Conservation (phyloP, 2,888 invertebrate genomes). For the Argynnis bischoffii region DNA sequence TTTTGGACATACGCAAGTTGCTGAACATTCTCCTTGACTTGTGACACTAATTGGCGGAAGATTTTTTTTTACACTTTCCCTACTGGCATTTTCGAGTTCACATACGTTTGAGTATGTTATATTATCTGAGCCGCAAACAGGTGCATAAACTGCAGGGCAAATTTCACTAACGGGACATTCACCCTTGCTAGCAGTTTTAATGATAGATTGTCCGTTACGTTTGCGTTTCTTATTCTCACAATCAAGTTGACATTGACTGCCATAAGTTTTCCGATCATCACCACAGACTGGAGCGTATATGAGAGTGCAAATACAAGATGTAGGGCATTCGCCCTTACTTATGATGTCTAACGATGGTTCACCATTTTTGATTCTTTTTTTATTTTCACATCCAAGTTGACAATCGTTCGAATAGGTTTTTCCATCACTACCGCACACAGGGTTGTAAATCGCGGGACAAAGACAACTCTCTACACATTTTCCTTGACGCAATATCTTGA, state of each 20-base stretch:
- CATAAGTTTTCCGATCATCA: slow-evolving; percentile 39
- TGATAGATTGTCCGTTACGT: slow-evolving; percentile 23
- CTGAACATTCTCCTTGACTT: slow-evolving; percentile 30
- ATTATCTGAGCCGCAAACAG: slow-evolving; percentile 39
- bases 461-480: slow-evolving; percentile 37
- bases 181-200: slow-evolving; percentile 9
- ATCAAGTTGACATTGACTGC: slow-evolving; percentile 36
- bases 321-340: slow-evolving; percentile 41
- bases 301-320: slow-evolving; percentile 31
- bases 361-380: slow-evolving; percentile 13
- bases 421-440: slow-evolving; percentile 45
- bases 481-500: slow-evolving; percentile 20
- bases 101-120: slow-evolving; percentile 41
- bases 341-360: slow-evolving; percentile 25
- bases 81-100: slow-evolving; percentile 40
- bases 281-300: slow-evolving; percentile 40
- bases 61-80: slow-evolving; percentile 18
- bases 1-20: slow-evolving; percentile 20
- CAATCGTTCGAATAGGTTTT: slow-evolving; percentile 45
- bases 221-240: slow-evolving; percentile 34
- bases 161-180: slow-evolving; percentile 26
- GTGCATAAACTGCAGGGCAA: slow-evolving; percentile 30
- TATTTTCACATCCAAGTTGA: slow-evolving; percentile 37
- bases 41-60: slow-evolving; percentile 16
- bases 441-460: slow-evolving; percentile 30